Base-by-base conservation (phyloP, 2,113 vertebrate genomes). In the Malurus alboscapulatus region DNA sequence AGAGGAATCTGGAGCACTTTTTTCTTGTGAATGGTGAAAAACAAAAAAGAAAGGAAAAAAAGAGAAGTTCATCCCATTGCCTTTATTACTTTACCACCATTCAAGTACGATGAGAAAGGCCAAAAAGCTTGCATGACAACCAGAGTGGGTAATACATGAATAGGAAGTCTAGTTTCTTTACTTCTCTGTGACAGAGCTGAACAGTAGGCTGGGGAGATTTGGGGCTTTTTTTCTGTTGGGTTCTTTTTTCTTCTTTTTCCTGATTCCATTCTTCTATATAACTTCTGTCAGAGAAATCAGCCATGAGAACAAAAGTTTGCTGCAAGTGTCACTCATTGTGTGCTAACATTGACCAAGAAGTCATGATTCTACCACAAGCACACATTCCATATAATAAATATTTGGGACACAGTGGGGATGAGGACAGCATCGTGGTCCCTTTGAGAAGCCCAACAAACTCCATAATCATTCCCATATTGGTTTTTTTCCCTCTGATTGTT, bases 201-300 rank as follows among this genome's bases (percentile, higher is more conserved):
- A 90, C 72, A 66, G 66, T 72, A 88, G 82, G 45, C 71, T 66
- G 42, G 74, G 62, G 79, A 85, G 63, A 92, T 93, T 76, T 90
- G 85, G 25, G 21, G 45, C 30, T 77, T 89, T 87, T 83, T 91
- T 84, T 47, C 34, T 85, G n/a, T 81, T 57, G 20, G 1, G 3
- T 53, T 84, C 38, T 73, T 40, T 59, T 40, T 7, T 3, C 34
- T 74, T 22, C 48, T 77, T 81, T 74, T 81, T 50, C 34, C 71
- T 26, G 25, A 42, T 87, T 84, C 63, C 83, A 42, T 93, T 96
- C 50, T 92, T 94, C 62, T 76, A 0, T 53, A 15, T 93, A 88
- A 94, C 91, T 95, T 87, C 88, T 93, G 92, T 90, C 88, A 93
- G 63, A 93, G 85, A 84, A 93, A 90, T 93, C 88, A 69, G 44